These are phyloP conservation scores for Lingula anatina DNA, from an alignment of 2,888 invertebrate species.

Conservation along the genomic window DNA sequence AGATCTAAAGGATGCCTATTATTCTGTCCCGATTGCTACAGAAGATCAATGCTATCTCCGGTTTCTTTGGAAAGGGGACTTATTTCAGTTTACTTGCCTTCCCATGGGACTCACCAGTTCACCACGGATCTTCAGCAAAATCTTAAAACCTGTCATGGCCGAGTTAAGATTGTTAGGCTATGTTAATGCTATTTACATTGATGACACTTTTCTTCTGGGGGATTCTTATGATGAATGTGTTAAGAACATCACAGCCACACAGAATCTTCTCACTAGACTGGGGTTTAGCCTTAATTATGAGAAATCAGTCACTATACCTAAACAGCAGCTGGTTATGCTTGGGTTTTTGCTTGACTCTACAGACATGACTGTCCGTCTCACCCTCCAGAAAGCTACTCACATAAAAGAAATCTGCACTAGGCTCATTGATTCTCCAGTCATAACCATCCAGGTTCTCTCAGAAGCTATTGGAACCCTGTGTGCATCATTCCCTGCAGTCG, in stretches of 20 bases:
- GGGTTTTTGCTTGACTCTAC: constrained; percentile 12
- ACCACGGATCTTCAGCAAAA: constrained; percentile 16
- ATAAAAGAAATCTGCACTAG: constrained; percentile 2
- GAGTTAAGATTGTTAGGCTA: constrained; percentile 8
- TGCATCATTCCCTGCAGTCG: constrained; percentile 11
- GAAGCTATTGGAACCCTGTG: constrained; percentile 11
- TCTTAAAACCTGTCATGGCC: constrained; percentile 16
- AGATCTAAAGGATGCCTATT: too few species aligned
- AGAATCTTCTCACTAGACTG: constrained; percentile 1
- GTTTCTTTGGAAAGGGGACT: constrained; percentile 1
- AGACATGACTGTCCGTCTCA: constrained; percentile 9
- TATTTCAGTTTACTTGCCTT: constrained; percentile 8
- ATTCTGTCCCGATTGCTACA: background rate
- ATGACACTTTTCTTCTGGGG: constrained; percentile 12
- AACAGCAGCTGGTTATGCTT: constrained; percentile 6
- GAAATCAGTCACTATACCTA: constrained; percentile 11
- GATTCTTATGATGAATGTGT: constrained; percentile 3
- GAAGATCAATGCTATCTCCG: background rate
- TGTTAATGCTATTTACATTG: constrained; percentile 11
- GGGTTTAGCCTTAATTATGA: constrained; percentile 9
- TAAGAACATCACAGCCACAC: constrained; percentile 4
- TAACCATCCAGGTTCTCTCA: constrained; percentile 8
- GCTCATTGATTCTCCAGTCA: background rate
- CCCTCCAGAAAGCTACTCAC: constrained; percentile 9
- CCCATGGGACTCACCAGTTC: constrained; percentile 12